phyloP scores from a whole-genome alignment of 2,888 invertebrate genomes.

The Villa cingulata region DNA sequence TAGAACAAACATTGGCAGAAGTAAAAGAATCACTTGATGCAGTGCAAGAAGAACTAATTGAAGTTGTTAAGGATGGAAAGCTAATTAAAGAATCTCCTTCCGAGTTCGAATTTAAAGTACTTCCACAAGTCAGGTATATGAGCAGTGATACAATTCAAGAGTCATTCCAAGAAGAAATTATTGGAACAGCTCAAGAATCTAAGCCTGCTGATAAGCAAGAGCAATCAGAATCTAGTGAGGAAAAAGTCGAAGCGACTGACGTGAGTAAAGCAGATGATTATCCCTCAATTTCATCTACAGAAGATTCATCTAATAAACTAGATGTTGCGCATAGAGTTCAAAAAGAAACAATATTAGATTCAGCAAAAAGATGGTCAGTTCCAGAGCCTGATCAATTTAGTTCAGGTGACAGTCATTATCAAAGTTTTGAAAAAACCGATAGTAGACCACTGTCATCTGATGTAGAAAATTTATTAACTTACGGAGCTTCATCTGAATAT shows the following conservation, averaged over 20 bases:
- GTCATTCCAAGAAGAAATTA: constrained; percentile 19
- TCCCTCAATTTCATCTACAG: constrained; percentile 13
- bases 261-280: constrained; percentile 8
- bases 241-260: background rate
- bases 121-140: constrained; percentile 38
- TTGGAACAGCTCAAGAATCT: constrained; percentile 25
- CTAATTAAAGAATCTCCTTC: constrained; percentile 58
- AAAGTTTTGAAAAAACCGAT: constrained; percentile 70
- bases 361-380: constrained; percentile 55
- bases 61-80: constrained; percentile 44
- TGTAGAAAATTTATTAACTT: constrained; percentile 63
- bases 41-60: constrained; percentile 54
- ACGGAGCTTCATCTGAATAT: constrained; percentile 69
- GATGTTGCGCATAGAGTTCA: constrained; percentile 25
- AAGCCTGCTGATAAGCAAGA: constrained; percentile 17
- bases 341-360: constrained; percentile 35
- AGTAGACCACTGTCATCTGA: constrained; percentile 76
- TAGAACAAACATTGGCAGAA: constrained; percentile 57
- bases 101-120: constrained; percentile 56
- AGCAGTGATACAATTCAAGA: constrained; percentile 24
- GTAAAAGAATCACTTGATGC: constrained; percentile 57
- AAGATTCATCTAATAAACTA: constrained; percentile 12
- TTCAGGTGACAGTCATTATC: constrained; percentile 79
- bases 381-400: constrained; percentile 75
- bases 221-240: background rate